Base-by-base conservation (phyloP, 2,797 vertebrate species). In the Eremophila alpestris region DNA sequence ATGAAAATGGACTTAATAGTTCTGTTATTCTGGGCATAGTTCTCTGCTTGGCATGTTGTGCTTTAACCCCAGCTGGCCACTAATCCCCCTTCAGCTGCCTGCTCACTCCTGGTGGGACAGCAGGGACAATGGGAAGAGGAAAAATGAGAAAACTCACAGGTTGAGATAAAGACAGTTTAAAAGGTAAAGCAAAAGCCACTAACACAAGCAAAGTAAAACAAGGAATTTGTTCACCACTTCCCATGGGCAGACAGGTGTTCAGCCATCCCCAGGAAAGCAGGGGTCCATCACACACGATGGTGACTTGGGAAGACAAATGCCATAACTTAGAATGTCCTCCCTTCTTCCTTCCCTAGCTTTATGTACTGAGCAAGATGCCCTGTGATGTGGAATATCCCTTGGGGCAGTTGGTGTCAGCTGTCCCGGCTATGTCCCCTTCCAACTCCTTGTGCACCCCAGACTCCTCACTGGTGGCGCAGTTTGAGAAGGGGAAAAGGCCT, bases 51-150 rank as follows among this genome's bases (percentile, higher is more conserved):
- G 26, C 10, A 5, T 41, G 16, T 54, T 30, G 12, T 54, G 16
- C 36, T 84, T 55, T 84, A 73, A 73, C 11, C 26, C 18, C 46
- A 65, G 18, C 46, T 65, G 59, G 18, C 22, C 48, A 1, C 52
- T 36, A 26, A 20, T 38, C 45, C 30, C 26, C 7, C 5, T 16
- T 8, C 26, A 59, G 46, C 15, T 3, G 4, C 56, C 75, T 0
- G 0, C 16, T 70, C 14, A 5, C 11, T 30, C 23, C 38, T 59
- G 51, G 22, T 2, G 1, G n/a, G 55, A 23, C 0, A 0, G 5
- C 0, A 0, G 30, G 14, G 30, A 65, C 21, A 64, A 7, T 23
- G 4, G 5, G 34, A 65, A 49, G 22, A 56, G 30, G 32, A 6
- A 29, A 58, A 71, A 12, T 41, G 59, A 65, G 18, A 48, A 36